Evolutionary conservation across 2,888 invertebrate genomes (phyloP).

Genomic region (Chrysopilus asiliformis): DNA sequence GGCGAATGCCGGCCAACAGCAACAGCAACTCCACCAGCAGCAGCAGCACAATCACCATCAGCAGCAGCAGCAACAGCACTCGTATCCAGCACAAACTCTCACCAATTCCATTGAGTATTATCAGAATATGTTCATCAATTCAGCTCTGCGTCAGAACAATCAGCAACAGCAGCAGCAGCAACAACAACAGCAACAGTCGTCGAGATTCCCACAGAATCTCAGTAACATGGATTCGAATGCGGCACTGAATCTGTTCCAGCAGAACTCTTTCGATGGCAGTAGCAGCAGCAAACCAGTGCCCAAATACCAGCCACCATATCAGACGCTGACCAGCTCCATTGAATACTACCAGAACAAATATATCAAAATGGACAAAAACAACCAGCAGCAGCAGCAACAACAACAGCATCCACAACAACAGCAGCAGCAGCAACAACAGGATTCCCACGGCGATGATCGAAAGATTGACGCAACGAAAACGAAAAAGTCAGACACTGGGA

Average conservation of each 20-base stretch:
- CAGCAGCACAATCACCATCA: slow-evolving; percentile 14
- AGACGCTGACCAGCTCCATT: slow-evolving; percentile 23
- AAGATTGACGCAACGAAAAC: neutral
- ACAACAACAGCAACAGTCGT: slow-evolving; percentile 17
- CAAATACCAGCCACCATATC: slow-evolving; percentile 13
- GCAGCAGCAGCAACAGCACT: slow-evolving; percentile 5
- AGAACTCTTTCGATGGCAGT: slow-evolving; percentile 9
- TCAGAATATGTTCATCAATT: slow-evolving; percentile 21
- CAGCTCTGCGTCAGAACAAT: slow-evolving; percentile 11
- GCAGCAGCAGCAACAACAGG: slow-evolving; percentile 16
- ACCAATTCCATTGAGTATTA: slow-evolving; percentile 33
- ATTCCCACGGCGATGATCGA: neutral
- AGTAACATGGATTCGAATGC: slow-evolving; percentile 8
- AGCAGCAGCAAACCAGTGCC: slow-evolving; percentile 9
- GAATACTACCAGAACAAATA: slow-evolving; percentile 36
- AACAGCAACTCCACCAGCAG: no score
- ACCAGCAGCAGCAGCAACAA: slow-evolving; percentile 24
- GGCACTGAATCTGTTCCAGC: slow-evolving; percentile 10
- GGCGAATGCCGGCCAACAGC: slow-evolving; percentile 16
- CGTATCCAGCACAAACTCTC: slow-evolving; percentile 5
- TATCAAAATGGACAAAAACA: slow-evolving; percentile 19
- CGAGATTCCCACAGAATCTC: slow-evolving; percentile 8
- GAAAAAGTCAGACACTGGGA: neutral
- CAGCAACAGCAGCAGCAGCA: slow-evolving; percentile 10
- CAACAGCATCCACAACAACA: no score